Evolutionary conservation across 92 coral and sea anemone genomes (phyloP).

Genomic region (Zoanthus sansibaricus): DNA sequence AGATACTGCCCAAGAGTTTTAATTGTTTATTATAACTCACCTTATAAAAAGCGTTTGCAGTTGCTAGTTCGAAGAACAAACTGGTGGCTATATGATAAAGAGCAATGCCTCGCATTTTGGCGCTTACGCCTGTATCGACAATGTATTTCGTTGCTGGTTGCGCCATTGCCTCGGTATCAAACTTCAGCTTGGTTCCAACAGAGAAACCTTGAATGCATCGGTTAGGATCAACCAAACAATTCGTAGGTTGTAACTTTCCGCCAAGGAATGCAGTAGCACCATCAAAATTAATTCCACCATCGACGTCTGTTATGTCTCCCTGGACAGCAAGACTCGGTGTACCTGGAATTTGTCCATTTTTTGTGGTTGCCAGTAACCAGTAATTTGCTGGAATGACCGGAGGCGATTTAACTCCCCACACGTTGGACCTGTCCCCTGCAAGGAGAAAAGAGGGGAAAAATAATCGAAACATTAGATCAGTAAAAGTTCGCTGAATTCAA

Average conservation of each 20-base stretch:
- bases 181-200: slow-evolving; percentile 68
- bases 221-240: slow-evolving; percentile 76
- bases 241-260: slow-evolving; percentile 56
- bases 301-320: slow-evolving; percentile 60
- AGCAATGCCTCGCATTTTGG: slow-evolving; percentile 67
- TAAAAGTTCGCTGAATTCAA: too few relatives aligned
- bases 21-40: slow-evolving; percentile 14
- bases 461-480: too few relatives aligned
- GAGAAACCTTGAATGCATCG: slow-evolving; percentile 72
- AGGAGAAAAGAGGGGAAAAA: background rate
- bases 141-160: slow-evolving; percentile 73
- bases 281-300: slow-evolving; percentile 80
- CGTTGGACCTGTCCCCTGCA: background rate
- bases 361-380: slow-evolving; percentile 74
- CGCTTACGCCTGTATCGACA: slow-evolving; percentile 79
- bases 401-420: slow-evolving; percentile 69
- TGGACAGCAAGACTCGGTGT: slow-evolving; percentile 68
- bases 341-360: slow-evolving; percentile 68
- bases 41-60: slow-evolving; percentile 74
- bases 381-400: slow-evolving; percentile 81
- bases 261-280: slow-evolving; percentile 67
- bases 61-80: slow-evolving; percentile 72
- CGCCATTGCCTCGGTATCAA: slow-evolving; percentile 66
- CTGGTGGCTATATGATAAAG: slow-evolving; percentile 70
- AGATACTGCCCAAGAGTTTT: too few relatives aligned